Evolutionary conservation across 2,888 invertebrate species (phyloP), one percentile per base, ranked within the genome.

Genomic region (Drosophila cracens): DNA sequence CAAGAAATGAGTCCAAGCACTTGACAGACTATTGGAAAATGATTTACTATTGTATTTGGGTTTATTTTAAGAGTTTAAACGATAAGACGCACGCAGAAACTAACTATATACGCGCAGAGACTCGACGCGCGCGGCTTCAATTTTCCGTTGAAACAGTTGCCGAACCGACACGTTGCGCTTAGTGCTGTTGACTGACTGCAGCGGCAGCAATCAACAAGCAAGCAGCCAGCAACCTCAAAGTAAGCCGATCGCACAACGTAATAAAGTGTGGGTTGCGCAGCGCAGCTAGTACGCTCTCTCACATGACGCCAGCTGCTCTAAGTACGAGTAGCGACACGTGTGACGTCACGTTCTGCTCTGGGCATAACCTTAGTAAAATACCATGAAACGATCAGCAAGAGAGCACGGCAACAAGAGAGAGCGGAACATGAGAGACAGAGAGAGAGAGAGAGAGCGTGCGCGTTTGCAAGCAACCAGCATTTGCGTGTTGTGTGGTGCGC

Each of bases 121-220:
- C 2, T 8, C 21, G 46, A 46, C 16, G 57, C 52, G 27, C 46
- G 29, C 54, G 31, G 40, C 49, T 76, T 68, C 70, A 79, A 70
- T 61, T 75, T 83, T 81, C 77, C 86, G 81, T 62, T 76, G 60
- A 53, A 29, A 56, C 62, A 81, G 48, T 36, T 66, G 31, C 48
- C 76, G 54, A 82, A 90, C 89, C 89, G 90, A 81, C 84, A 78
- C 88, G 88, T 80, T 87, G 84, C 82, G 90, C 83, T 86, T 84
- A 68, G 61, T 75, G 84, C 79, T 89, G 85, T 81, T 87, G 82
- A 90, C 91, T 91, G 92, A 90, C 91, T 91, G 92, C 80, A 72
- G 64, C 72, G 51, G 27, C 68, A 52, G 57, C 61, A 58, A 56
- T 21, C 21, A 36, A 16, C 36, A 51, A 52, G 66, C 64, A 54